Conservation (phyloP, 2,888 invertebrate species). For the Tenthredo livida region DNA sequence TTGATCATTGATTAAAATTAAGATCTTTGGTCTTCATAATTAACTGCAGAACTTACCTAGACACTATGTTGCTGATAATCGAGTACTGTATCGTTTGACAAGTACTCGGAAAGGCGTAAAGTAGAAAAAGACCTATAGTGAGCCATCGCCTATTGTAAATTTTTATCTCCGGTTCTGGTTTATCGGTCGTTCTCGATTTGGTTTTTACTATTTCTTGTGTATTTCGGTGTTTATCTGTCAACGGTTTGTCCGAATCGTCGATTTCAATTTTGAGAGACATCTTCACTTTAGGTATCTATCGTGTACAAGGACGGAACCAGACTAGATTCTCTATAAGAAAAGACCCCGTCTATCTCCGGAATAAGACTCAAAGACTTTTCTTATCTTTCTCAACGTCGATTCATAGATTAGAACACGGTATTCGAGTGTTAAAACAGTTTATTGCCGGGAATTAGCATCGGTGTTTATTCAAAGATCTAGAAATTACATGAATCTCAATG, state of each 20-base stretch:
- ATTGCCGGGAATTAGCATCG: neutral
- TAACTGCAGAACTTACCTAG: slow-evolving; percentile 68
- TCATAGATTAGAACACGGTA: neutral
- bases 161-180: neutral
- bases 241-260: neutral
- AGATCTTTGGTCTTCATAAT: no score
- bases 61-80: slow-evolving; percentile 82
- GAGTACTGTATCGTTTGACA: slow-evolving; percentile 85
- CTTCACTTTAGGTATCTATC: neutral
- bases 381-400: neutral
- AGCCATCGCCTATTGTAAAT: slow-evolving; percentile 80
- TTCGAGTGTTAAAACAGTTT: neutral
- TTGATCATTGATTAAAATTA: neutral
- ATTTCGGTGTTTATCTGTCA: neutral
- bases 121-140: slow-evolving; percentile 81
- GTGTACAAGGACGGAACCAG: neutral
- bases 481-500: neutral
- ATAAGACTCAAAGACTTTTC: neutral
- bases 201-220: neutral
- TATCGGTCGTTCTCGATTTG: neutral
- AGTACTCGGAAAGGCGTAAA: slow-evolving; percentile 82
- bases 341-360: neutral
- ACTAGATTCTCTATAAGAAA: neutral
- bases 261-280: neutral
- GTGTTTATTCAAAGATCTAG: neutral